Conservation (phyloP, 2,797 vertebrate species). For the Sebastes goodei region DNA sequence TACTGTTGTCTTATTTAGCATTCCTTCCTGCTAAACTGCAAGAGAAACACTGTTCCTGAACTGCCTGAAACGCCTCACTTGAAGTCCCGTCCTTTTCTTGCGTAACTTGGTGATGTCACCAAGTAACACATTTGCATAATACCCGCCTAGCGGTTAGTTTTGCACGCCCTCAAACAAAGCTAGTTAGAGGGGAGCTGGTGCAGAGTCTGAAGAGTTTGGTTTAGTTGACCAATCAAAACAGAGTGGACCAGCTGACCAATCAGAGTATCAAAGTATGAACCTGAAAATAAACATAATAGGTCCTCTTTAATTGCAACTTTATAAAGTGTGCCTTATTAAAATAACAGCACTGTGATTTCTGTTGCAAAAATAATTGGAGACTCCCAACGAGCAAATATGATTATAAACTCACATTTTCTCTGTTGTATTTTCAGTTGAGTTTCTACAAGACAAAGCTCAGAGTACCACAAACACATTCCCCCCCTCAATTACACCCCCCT, state of each 20-base stretch:
- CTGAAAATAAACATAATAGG: too few relatives aligned
- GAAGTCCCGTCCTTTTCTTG: too few relatives aligned
- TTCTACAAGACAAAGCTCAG: neutral
- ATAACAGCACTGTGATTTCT: neutral
- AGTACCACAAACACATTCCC: neutral
- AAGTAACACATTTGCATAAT: too few relatives aligned
- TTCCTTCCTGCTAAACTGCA: neutral
- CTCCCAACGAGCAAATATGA: neutral
- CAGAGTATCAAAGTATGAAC: too few relatives aligned
- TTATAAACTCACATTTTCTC: neutral
- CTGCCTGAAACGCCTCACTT: too few relatives aligned
- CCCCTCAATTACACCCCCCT: conserved; percentile 4
- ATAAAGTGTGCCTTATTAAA: neutral
- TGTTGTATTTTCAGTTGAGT: neutral
- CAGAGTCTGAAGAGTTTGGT: accelerated
- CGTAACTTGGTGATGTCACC: too few relatives aligned
- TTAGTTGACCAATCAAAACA: accelerated
- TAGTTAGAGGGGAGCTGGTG: accelerated
- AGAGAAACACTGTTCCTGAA: neutral
- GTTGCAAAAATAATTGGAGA: neutral
- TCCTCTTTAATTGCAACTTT: neutral
- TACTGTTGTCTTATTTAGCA: conserved; percentile 12
- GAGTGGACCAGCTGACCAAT: too few relatives aligned
- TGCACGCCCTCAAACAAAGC: too few relatives aligned
- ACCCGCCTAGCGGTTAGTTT: too few relatives aligned